A percentile compares a stretch with the other conserved stretches of the same genome.
Conservation (phyloP, 2,113 vertebrate genomes). For the Microcebus jonahi region DNA sequence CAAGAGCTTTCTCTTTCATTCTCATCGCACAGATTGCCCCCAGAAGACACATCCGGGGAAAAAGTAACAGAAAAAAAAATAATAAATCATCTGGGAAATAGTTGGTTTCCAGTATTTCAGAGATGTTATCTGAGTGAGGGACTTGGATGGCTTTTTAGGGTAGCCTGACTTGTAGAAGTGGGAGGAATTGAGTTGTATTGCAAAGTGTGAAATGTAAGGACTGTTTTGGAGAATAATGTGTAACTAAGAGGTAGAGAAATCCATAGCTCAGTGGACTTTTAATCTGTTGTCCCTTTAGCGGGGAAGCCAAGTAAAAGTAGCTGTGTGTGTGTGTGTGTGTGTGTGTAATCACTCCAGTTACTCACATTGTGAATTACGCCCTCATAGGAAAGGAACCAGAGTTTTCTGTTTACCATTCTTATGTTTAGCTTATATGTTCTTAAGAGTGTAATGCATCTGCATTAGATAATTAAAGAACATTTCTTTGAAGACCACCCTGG, state of each 20-base stretch:
- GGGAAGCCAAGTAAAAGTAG: rapidly evolving
- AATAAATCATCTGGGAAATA: not conserved
- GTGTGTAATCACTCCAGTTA: not conserved
- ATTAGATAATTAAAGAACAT: too few relatives aligned
- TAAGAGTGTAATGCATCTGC: not conserved
- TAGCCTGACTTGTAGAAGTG: not conserved
- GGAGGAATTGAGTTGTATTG: not conserved
- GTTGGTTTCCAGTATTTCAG: not conserved
- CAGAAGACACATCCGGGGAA: not conserved
- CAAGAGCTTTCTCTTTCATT: not conserved
- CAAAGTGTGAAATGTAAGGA: too few relatives aligned
- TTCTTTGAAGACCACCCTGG: not conserved
- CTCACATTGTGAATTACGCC: not conserved
- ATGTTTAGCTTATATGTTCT: not conserved
- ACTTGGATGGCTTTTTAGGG: too few relatives aligned
- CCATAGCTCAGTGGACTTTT: too few relatives aligned
- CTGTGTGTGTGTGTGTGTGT: too few relatives aligned
- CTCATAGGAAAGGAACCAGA: rapidly evolving
- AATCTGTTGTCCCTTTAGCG: rapidly evolving
- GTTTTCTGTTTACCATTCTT: not conserved
- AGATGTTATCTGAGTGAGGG: not conserved
- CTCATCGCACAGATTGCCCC: not conserved
- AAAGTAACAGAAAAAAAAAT: not conserved
- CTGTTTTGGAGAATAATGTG: not conserved
- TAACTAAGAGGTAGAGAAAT: rapidly evolving